Percentiles rank a stretch among this genome's conserved stretches.
phyloP scores from a whole-genome alignment of 64 coral and sea anemone genomes.

The Orbicella faveolata region DNA sequence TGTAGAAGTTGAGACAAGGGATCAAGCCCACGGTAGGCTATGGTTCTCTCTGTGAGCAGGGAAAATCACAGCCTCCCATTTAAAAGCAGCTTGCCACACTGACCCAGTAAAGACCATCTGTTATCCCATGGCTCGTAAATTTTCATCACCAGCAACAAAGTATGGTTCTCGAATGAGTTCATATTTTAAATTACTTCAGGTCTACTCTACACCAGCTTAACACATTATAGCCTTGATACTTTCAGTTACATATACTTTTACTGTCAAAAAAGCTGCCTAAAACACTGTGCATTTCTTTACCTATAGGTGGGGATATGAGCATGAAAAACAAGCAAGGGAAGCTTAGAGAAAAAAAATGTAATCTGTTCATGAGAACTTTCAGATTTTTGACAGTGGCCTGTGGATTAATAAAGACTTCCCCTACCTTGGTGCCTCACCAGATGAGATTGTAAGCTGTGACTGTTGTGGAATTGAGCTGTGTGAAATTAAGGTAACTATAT shows the following conservation, averaged over 20 bases:
- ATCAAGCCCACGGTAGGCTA: constrained; percentile 38
- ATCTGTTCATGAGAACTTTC: constrained; percentile 48
- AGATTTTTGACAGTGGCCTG: constrained; percentile 51
- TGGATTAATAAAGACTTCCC: constrained; percentile 44
- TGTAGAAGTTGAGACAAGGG: constrained; percentile 51
- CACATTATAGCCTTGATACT: no score
- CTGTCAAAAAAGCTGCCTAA: background rate
- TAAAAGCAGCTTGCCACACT: constrained; percentile 42
- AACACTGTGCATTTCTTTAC: background rate
- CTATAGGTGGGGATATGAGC: constrained; percentile 39
- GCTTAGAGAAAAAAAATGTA: constrained; percentile 41
- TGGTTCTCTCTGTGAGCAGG: constrained; percentile 61
- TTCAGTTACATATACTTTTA: no score
- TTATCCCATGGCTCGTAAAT: constrained; percentile 63
- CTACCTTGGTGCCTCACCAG: constrained; percentile 69
- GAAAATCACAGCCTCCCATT: constrained; percentile 59
- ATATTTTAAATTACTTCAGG: no score
- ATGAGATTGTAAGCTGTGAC: constrained; percentile 60
- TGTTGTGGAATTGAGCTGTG: constrained; percentile 9
- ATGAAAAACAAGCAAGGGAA: constrained; percentile 65
- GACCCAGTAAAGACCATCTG: constrained; percentile 66
- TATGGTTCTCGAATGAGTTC: no score
- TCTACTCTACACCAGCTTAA: no score
- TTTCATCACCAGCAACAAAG: constrained; percentile 58
- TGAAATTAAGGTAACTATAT: no score